A percentile compares a stretch with the other conserved stretches of the same genome.
phyloP scores from a whole-genome alignment of 2,888 invertebrate species.

The Anthoptus insignis region DNA sequence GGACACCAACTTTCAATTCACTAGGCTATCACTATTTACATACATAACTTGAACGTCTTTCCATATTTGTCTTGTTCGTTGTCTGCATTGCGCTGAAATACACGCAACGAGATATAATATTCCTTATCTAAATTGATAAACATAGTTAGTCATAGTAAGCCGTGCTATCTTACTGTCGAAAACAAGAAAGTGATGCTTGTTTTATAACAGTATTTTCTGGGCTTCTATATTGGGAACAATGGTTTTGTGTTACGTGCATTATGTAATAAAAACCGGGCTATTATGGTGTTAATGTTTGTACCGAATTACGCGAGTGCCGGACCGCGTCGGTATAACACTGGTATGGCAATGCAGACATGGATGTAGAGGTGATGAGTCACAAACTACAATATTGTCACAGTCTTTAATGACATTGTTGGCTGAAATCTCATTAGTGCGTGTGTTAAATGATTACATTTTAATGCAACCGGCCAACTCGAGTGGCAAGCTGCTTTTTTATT shows the following conservation, averaged over 20 bases:
- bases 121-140: slow-evolving; percentile 83
- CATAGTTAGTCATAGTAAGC: slow-evolving; percentile 70
- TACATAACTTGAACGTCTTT: background rate
- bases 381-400: slow-evolving; percentile 67
- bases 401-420: slow-evolving; percentile 76
- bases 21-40: no score
- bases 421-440: slow-evolving; percentile 85
- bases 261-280: slow-evolving; percentile 48
- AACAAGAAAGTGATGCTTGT: slow-evolving; percentile 73
- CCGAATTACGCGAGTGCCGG: slow-evolving; percentile 55
- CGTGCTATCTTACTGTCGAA: slow-evolving; percentile 73
- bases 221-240: slow-evolving; percentile 62
- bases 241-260: slow-evolving; percentile 56
- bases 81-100: slow-evolving; percentile 71
- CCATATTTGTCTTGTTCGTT: slow-evolving; percentile 47
- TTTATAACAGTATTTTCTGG: slow-evolving; percentile 72
- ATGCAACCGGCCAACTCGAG: slow-evolving; percentile 65
- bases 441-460: slow-evolving; percentile 83
- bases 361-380: slow-evolving; percentile 78
- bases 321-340: slow-evolving; percentile 50
- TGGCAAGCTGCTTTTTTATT: slow-evolving; percentile 64
- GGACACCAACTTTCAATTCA: no score
- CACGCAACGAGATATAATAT: slow-evolving; percentile 61
- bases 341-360: slow-evolving; percentile 64
- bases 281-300: slow-evolving; percentile 55